Conservation (phyloP, 2,888 invertebrate species). For the Dynastes maya region DNA sequence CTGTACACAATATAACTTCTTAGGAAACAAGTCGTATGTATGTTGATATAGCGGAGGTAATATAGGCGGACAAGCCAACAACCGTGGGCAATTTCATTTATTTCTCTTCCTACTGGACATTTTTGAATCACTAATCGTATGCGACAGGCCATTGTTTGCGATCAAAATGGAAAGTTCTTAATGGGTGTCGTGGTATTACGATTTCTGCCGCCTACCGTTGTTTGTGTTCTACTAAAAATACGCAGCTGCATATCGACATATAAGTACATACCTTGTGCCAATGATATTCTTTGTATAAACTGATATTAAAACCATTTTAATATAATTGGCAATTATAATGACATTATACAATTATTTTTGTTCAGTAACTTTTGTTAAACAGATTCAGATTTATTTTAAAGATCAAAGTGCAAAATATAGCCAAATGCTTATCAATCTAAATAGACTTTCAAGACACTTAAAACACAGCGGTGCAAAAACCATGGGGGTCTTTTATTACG, state of each 20-base stretch:
- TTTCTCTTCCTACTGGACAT: slow-evolving; percentile 44
- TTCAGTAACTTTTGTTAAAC: too few relatives aligned
- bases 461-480: too few relatives aligned
- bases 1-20: background rate
- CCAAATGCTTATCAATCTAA: too few relatives aligned
- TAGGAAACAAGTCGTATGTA: slow-evolving; percentile 22
- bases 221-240: slow-evolving; percentile 26
- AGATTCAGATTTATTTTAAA: too few relatives aligned
- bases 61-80: slow-evolving; percentile 27
- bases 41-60: slow-evolving; percentile 1
- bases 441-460: too few relatives aligned
- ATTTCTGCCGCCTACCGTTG: slow-evolving; percentile 29
- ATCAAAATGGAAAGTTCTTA: slow-evolving; percentile 36
- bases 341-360: too few relatives aligned
- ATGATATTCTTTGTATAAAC: background rate
- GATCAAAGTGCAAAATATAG: too few relatives aligned
- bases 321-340: too few relatives aligned
- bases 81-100: slow-evolving; percentile 34
- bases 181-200: slow-evolving; percentile 37
- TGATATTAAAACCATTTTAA: too few relatives aligned
- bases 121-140: slow-evolving; percentile 40
- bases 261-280: slow-evolving; percentile 1
- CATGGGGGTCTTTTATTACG: too few relatives aligned
- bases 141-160: slow-evolving; percentile 42
- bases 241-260: slow-evolving; percentile 14